A percentile compares a stretch with the other conserved stretches of the same genome.
Conservation (phyloP, 2,113 vertebrate species). For the Cnemophilus loriae region DNA sequence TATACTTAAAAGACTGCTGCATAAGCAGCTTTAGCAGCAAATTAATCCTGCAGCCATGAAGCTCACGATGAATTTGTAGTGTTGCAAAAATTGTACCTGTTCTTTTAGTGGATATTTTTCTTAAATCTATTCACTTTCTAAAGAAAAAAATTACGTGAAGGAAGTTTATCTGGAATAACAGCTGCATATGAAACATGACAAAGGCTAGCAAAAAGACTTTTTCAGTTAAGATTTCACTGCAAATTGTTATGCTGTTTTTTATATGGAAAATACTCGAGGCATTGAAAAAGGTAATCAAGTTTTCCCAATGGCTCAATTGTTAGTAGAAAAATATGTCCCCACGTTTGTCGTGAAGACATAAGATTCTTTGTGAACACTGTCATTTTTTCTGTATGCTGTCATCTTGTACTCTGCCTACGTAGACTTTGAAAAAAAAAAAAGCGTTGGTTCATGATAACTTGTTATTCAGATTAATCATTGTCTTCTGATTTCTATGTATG, state of each 20-base stretch:
- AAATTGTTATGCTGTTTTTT: background rate
- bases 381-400: constrained; percentile 11
- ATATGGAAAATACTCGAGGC: background rate
- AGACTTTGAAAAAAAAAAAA: background rate
- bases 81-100: background rate
- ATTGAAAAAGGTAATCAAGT: background rate
- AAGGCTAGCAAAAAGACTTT: background rate
- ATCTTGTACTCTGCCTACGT: background rate
- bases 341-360: background rate
- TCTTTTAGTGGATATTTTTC: background rate
- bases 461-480: background rate
- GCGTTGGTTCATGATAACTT: background rate
- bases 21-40: background rate
- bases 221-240: background rate
- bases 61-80: background rate
- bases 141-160: background rate
- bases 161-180: background rate
- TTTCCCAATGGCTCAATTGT: background rate
- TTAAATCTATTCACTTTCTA: background rate
- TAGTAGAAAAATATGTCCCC: constrained; percentile 1
- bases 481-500: background rate
- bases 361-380: background rate
- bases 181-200: background rate
- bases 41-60: background rate
- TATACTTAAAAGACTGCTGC: background rate